Evolutionary conservation across 2,797 vertebrate species (phyloP).

Genomic region (Scolopax bukidnonensis): DNA sequence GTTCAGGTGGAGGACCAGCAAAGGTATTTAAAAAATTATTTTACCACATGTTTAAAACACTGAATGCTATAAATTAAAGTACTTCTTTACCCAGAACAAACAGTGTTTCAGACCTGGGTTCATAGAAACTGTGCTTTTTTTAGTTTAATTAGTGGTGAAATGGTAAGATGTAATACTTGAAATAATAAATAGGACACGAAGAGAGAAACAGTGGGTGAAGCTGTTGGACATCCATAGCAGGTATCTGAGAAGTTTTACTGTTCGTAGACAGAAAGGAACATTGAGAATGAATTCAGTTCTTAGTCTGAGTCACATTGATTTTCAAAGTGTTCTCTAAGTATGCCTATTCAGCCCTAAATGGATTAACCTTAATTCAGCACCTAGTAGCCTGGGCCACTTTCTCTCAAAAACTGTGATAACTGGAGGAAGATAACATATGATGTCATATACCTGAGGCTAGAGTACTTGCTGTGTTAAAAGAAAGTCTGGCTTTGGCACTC

Average conservation of each 20-base stretch:
- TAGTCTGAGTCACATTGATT: not conserved
- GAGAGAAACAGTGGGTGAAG: not conserved
- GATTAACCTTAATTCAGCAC: not conserved
- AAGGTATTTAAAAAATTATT: conserved; percentile 82
- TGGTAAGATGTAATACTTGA: not conserved
- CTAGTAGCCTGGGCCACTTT: not conserved
- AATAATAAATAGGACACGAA: not conserved
- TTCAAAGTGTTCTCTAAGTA: not conserved
- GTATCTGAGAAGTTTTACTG: not conserved
- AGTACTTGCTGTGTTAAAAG: not conserved
- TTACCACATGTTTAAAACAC: not conserved
- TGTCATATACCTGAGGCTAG: not conserved
- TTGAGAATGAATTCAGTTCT: not conserved
- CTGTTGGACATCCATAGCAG: not conserved
- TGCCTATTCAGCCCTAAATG: not conserved
- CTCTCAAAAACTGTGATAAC: not conserved
- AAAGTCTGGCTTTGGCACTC: not conserved
- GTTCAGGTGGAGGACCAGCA: conserved; percentile 92
- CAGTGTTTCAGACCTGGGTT: not conserved
- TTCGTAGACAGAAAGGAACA: not conserved
- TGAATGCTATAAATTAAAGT: not conserved
- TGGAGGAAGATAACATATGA: not conserved
- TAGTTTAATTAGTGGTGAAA: not conserved
- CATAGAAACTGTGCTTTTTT: not conserved
- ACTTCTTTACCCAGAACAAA: not conserved